Evolutionary conservation across 2,888 invertebrate species (phyloP), one percentile per base, ranked within the genome.

Genomic region (Xestoiulus laeticollis): DNA sequence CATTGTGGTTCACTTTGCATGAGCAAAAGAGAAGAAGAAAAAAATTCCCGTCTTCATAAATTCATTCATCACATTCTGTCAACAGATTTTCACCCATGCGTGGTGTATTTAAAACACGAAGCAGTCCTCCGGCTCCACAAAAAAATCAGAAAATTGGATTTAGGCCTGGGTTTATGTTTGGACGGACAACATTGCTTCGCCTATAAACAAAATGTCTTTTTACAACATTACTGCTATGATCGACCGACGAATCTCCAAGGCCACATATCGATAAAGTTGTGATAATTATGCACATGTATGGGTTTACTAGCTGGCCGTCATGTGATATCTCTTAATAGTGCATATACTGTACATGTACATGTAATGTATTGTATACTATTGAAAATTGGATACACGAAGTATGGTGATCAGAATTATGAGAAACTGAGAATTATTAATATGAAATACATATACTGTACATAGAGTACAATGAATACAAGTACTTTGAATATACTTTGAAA

Each of bases 1-100:
- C 68, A 68, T 68, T 68, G 68, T 68, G 10, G 68, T 26, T 26
- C 68, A 68, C 68, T 68, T 68, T 68, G 68, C 68, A 68, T 68
- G 68, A 68, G 68, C 26, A 26, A 68, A 68, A 14, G 68, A 68
- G 26, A 26, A 68, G 68, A 68, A 12, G 68, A 22, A 68, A 68
- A 68, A 68, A 68, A 68, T 26, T 68, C 26, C 22, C 22, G 68
- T 68, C 68, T 68, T 68, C 68, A 68, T 68, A 68, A 68, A 68
- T 68, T 68, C 68, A 68, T 68, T 68, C 68, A 68, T 68, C 68
- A 68, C 68, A 68, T 68, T 68, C 68, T 68, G 68, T 68, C 68
- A 68, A 68, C 68, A 68, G 26, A 68, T 68, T 68, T 26, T 68
- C 68, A 68, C 12, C 68, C 68, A 68, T 26, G 68, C 68, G 68